Percentiles rank a stretch among this genome's conserved stretches.
Conservation (phyloP, 2,797 vertebrate species). For the Parauchenoglanis ngamensis region DNA sequence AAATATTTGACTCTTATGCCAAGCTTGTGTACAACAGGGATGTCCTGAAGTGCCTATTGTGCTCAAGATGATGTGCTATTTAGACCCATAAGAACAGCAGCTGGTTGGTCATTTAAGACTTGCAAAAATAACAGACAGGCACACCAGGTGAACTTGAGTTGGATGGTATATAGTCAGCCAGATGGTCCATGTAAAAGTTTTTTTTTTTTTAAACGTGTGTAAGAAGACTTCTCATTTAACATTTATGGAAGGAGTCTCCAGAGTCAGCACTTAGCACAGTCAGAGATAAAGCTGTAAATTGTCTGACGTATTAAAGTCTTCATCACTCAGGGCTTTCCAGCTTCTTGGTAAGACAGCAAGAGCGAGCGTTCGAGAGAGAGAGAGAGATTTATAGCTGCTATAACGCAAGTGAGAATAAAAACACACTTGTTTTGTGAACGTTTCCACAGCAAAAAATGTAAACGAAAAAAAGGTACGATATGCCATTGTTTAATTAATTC, state of each 20-base stretch:
- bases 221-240: neutral
- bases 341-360: neutral
- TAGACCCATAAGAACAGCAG: neutral
- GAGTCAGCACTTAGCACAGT: neutral
- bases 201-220: neutral
- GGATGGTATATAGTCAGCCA: neutral
- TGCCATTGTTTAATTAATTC: neutral
- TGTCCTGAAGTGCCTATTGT: conserved; percentile 53
- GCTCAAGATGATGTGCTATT: conserved; percentile 13
- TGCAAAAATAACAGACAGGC: neutral
- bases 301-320: neutral
- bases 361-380: neutral
- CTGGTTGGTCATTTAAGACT: conserved; percentile 1
- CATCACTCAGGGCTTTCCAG: neutral
- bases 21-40: conserved; percentile 53
- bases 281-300: neutral
- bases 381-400: neutral
- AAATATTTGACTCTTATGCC: conserved; percentile 63
- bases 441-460: neutral
- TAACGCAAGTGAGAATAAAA: neutral
- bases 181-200: neutral
- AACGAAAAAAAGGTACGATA: neutral
- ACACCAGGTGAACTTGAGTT: neutral
- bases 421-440: neutral
- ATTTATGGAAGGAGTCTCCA: neutral